Evolutionary conservation across 2,797 vertebrate species (phyloP), one percentile per base, ranked within the genome.

Genomic region (Anguilla megastoma): DNA sequence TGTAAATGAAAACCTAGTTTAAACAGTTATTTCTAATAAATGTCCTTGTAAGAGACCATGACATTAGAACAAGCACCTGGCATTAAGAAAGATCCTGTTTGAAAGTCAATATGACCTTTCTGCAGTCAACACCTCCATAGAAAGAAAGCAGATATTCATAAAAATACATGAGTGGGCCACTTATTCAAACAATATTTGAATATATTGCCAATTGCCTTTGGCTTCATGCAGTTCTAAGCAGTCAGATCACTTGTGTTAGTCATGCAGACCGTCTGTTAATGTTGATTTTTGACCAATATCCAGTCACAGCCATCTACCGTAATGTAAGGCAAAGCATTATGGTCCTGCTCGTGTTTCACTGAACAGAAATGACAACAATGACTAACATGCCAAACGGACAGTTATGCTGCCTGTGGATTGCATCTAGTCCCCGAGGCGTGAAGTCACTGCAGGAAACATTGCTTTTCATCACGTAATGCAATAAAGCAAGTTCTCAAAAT

Each of bases 1-100:
- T 84, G 27, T 71, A 80, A 88, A 85, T 88, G 85, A 85, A 88
- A 85, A 88, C 60, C 52, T 84, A 27, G 21, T 88, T 88, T 27
- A 74, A 76, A 45, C 30, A 14, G 87, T 33, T 33, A 16, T 83
- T 16, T 50, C 63, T 79, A 66, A 86, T 88, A 45, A 66, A 83
- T 86, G 58, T 48, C 45, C 45, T 24, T 84, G n/a, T 48, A 36
- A 79, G 45, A 54, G 16, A 36, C 21, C 30, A 10, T 30, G 21
- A 6, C 7, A 66, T 66, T 66, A 66, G 63, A n/a, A 24, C 56
- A 86, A 86, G 45, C 10, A 48, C 56, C 9, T 69, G 82, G 12
- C 52, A n/a, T 66, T 80, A 66, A 80, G 50, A 14, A 54, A 63
- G 30, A 56, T 66, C 41, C 18, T 84, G 21, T 3, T 41, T 80